Conservation (phyloP, 2,797 vertebrate genomes). For the Florisuga fusca region DNA sequence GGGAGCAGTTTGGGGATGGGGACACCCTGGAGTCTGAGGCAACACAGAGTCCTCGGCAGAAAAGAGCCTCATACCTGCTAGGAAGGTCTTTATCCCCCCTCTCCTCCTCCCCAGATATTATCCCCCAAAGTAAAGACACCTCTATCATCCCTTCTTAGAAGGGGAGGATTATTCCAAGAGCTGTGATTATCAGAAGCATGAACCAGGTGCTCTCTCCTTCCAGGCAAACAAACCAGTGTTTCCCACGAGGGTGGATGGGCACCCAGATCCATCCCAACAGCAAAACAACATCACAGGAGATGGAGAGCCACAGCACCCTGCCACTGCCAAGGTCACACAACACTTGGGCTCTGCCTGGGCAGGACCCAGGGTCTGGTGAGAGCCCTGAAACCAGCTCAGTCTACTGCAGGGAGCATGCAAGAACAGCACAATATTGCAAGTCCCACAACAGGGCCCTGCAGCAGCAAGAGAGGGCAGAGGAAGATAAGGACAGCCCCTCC, state of each 20-base stretch:
- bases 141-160: background rate
- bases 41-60: background rate
- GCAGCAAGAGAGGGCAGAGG: background rate
- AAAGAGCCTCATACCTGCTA: background rate
- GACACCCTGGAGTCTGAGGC: background rate
- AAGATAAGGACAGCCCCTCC: accelerated
- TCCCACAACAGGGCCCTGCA: accelerated
- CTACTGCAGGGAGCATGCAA: accelerated
- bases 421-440: background rate
- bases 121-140: background rate
- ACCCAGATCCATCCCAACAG: background rate
- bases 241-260: background rate
- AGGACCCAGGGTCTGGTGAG: accelerated
- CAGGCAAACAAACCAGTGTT: background rate
- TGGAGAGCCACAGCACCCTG: background rate
- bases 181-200: background rate
- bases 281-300: background rate
- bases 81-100: background rate
- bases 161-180: background rate
- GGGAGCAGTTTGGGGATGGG: background rate
- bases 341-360: background rate
- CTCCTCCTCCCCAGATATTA: background rate
- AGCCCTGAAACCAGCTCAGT: background rate
- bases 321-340: background rate
- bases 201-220: accelerated